Evolutionary conservation across 2,797 vertebrate genomes (phyloP).

Genomic region (Gorsachius magnificus): DNA sequence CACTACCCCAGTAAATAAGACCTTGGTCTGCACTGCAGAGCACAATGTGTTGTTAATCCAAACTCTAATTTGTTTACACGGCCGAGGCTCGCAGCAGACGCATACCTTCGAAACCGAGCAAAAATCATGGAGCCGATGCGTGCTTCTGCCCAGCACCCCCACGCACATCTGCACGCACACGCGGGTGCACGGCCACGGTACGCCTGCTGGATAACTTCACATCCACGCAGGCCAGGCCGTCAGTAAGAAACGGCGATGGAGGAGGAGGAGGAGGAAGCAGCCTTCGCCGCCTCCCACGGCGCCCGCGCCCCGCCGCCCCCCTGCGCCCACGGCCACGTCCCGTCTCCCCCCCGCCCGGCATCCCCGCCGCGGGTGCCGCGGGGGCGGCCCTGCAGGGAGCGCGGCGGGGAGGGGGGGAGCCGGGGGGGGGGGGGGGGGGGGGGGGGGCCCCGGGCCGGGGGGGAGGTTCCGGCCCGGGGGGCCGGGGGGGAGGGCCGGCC

Average conservation of each 20-base stretch:
- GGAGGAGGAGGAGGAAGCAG: background rate
- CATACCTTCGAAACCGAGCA: background rate
- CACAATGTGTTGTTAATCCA: background rate
- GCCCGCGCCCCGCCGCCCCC: background rate
- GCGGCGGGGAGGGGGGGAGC: background rate
- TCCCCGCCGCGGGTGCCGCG: background rate
- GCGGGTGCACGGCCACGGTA: background rate
- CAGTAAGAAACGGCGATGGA: background rate
- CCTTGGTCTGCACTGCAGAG: background rate
- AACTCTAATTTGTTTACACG: background rate
- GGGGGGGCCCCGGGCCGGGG: background rate
- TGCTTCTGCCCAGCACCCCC: background rate
- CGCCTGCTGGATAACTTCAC: slow-evolving; percentile 22
- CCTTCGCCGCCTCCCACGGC: background rate
- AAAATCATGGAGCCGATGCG: background rate
- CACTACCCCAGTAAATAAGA: background rate
- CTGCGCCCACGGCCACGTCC: background rate
- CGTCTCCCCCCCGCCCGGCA: background rate
- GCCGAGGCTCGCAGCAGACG: background rate
- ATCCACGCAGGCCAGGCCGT: background rate
- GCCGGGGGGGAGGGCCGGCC: background rate
- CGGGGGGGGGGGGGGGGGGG: too few relatives aligned
- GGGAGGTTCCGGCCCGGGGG: background rate
- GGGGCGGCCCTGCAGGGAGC: background rate
- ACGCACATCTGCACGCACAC: background rate